Conservation (phyloP, 2,888 invertebrate species). For the Cloeon dipterum region DNA sequence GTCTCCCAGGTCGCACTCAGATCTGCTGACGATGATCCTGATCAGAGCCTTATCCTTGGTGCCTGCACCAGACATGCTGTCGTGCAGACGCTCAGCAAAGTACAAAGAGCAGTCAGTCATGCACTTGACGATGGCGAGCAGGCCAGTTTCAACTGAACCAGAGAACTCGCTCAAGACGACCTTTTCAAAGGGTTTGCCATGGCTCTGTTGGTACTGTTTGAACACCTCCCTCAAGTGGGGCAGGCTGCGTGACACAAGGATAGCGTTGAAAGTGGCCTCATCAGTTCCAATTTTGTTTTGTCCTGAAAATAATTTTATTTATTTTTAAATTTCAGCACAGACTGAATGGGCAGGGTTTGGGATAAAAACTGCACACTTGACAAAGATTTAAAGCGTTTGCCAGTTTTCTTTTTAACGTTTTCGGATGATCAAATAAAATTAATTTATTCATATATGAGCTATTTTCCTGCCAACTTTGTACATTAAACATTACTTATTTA, state of each 20-base stretch:
- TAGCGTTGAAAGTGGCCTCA: conserved; percentile 21
- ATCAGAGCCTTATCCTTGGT: conserved; percentile 73
- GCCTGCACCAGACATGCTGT: conserved; percentile 74
- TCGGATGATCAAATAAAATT: too few relatives aligned
- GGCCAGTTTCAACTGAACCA: conserved; percentile 19
- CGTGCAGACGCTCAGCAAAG: conserved; percentile 68
- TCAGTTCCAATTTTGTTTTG: conserved; percentile 22
- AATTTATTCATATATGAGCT: too few relatives aligned
- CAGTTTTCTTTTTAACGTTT: too few relatives aligned
- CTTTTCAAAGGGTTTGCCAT: conserved; percentile 18
- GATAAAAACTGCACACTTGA: too few relatives aligned
- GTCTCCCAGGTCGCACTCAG: conserved; percentile 66
- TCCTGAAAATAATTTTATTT: too few relatives aligned
- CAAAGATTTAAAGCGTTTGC: too few relatives aligned
- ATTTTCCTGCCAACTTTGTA: too few relatives aligned
- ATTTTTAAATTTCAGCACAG: too few relatives aligned
- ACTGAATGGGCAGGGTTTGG: too few relatives aligned
- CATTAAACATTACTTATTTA: too few relatives aligned
- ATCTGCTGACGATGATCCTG: conserved; percentile 59
- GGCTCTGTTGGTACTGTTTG: conserved; percentile 20
- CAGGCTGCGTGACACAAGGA: conserved; percentile 23
- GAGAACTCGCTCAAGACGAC: conserved; percentile 19
- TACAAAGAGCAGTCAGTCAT: conserved; percentile 57
- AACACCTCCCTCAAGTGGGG: conserved; percentile 21
- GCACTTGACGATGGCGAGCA: conserved; percentile 39